Base-by-base conservation (phyloP, 2,113 vertebrate genomes). In the Pteropus alecto region DNA sequence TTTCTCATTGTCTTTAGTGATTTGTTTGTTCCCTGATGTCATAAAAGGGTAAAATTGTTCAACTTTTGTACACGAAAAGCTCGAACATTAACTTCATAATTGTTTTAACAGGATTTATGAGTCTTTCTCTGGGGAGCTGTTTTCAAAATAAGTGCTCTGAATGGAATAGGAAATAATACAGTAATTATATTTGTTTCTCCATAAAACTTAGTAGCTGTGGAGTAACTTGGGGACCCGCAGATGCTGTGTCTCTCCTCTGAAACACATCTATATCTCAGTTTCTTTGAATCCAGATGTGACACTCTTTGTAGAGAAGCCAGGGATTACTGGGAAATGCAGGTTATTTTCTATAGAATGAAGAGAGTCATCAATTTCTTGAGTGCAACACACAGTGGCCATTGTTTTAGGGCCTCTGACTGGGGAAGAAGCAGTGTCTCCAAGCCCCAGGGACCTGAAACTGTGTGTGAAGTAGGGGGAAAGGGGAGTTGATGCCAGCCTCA, bases 161-260 rank as follows among this genome's bases (percentile, higher is more conserved):
- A 54, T 19, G 84, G 70, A 86, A 90, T 84, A 97, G 93, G 93
- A 81, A 86, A 95, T 89, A 94, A 96, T 95, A 95, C 83, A 96
- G 98, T 90, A 89, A 98, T 97, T 91, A 97, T 60, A 73, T 93
- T 96, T 83, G 65, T 86, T 98, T 98, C 95, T 96, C 93, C 97
- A 79, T 86, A 92, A 97, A 97, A 91, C 93, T 85, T 96, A 85
- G 71, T 61, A 91, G 81, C 33, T 10, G 35, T 22, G 19, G 90
- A 86, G 56, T 90, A 58, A 85, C 21, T 77, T 67, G 88, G 71
- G 54, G 70, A 93, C 77, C 91, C 78, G n/a, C 67, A 86, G 93
- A 88, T 86, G 79, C 30, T 67, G 46, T 54, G 65, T 86, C 65
- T 83, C 0, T 63, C 60, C 43, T 77, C 38, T 30, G 6, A 81